These are phyloP conservation scores for Danio jaintianensis DNA, from an alignment of 2,797 vertebrate species.

Conservation along the genomic window DNA sequence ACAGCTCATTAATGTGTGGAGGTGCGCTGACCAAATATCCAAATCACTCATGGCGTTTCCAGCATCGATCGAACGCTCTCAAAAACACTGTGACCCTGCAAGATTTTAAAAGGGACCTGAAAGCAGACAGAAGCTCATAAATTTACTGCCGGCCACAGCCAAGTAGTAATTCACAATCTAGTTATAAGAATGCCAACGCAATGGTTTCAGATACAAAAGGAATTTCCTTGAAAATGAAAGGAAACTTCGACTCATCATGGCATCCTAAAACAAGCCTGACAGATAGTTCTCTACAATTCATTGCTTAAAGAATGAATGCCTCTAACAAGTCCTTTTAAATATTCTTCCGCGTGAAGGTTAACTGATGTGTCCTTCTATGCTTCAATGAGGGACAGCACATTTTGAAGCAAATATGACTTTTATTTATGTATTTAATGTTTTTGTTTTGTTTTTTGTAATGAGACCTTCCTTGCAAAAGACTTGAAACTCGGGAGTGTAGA, in stretches of 20 bases:
- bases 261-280: neutral
- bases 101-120: neutral
- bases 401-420: conserved; percentile 24
- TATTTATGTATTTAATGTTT: conserved; percentile 26
- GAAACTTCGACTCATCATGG: neutral
- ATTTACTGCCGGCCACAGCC: neutral
- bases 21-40: conserved; percentile 53
- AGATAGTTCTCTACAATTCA: neutral
- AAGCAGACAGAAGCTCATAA: conserved; percentile 4
- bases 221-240: neutral
- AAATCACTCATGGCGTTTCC: conserved; percentile 25
- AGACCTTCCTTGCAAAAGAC: neutral
- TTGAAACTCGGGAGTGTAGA: neutral
- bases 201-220: neutral
- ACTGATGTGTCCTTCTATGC: conserved; percentile 29
- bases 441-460: too few species aligned
- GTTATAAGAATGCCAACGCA: neutral
- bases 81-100: conserved; percentile 40
- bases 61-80: conserved; percentile 40
- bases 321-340: conserved; percentile 15
- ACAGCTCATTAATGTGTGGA: conserved; percentile 59
- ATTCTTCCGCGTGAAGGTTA: conserved; percentile 42
- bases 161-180: neutral
- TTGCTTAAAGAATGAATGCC: neutral
- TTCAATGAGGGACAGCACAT: neutral